Evolutionary conservation across 1,140 invertebrate genomes (phyloP), one percentile per base, ranked within the genome.

Genomic region (Magallana gigas): DNA sequence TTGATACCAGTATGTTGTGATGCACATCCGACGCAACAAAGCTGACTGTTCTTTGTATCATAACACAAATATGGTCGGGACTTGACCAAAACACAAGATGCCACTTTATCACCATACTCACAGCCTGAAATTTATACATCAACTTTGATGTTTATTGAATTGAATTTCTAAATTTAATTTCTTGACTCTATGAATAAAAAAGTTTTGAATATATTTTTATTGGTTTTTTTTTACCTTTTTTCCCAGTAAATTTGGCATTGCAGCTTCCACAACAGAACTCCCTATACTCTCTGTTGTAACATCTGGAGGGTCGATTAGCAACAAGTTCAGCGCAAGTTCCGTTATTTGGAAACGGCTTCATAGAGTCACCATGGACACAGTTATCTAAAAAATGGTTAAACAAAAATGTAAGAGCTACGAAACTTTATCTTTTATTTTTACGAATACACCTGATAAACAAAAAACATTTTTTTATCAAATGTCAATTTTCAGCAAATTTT

Each of bases 221-320:
- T 23, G 23, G 23, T 23, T 23, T 23, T 23, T 8, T 12, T 59
- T 87, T 87, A 87, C 85, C 56, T 58, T 60, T 60, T 6, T 60
- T 62, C 11, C 80, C 85, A n/a, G 57, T 87, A 3, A 59, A 60
- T n/a, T 57, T 57, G 8, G 57, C 83, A 56, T 68, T 84, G 68
- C 88, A 89, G 2, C 85, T 84, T 80, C 58, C 88, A 85, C 88
- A 89, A 57, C 88, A 89, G 29, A 86, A 89, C n/a, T 86, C 76
- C 8, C 83, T 58, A 57, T 89, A 86, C 16, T 89, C 83, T 18
- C 7, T 62, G 12, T 84, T 71, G 36, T 84, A 80, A 81, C 88
- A 89, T 62, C 82, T 89, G 5, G 82, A 56, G 14, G 88, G 88
- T 81, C 84, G 82, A 16, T 56, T 59, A 11, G 36, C 36, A 12